These are phyloP conservation scores for Buathra laborator DNA, from an alignment of 2,888 invertebrate genomes.

Conservation along the genomic window DNA sequence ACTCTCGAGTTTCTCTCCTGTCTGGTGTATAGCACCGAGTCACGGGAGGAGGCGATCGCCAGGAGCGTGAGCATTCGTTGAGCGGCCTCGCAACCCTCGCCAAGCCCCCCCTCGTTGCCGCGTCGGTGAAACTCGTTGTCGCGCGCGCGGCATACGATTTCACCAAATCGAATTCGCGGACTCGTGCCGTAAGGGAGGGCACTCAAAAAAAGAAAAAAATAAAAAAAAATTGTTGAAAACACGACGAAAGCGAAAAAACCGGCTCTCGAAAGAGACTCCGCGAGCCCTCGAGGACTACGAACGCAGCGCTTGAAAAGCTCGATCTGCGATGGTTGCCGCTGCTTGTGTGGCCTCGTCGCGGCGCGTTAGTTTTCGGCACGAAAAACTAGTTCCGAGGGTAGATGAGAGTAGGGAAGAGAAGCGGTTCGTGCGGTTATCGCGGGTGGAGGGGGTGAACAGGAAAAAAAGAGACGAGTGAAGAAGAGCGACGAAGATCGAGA, in stretches of 20 bases:
- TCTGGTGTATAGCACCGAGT: conserved; percentile 40
- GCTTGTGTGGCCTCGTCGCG: conserved; percentile 10
- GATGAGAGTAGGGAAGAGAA: background rate
- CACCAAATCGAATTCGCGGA: conserved; percentile 59
- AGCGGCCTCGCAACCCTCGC: conserved; percentile 45
- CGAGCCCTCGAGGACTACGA: conserved; percentile 2
- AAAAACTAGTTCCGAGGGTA: background rate
- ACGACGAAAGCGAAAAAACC: conserved; percentile 59
- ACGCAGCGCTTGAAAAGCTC: conserved; percentile 14
- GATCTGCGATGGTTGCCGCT: background rate
- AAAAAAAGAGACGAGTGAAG: conserved; percentile 23
- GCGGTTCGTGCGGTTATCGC: conserved; percentile 12
- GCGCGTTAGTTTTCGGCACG: conserved; percentile 12
- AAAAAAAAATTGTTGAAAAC: conserved; percentile 52
- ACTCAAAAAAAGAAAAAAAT: background rate
- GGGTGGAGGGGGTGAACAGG: background rate
- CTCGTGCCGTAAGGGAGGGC: conserved; percentile 4
- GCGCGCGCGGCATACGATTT: conserved; percentile 8
- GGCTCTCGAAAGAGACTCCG: conserved; percentile 19
- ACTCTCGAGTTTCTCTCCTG: conserved; percentile 28
- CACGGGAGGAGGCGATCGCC: conserved; percentile 28
- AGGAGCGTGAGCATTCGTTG: conserved; percentile 54
- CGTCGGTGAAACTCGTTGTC: conserved; percentile 62
- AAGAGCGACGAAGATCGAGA: conserved; percentile 18
- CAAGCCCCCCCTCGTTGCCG: conserved; percentile 43